Evolutionary conservation across 2,113 vertebrate species (phyloP).

Genomic region (Ranitomeya imitator): DNA sequence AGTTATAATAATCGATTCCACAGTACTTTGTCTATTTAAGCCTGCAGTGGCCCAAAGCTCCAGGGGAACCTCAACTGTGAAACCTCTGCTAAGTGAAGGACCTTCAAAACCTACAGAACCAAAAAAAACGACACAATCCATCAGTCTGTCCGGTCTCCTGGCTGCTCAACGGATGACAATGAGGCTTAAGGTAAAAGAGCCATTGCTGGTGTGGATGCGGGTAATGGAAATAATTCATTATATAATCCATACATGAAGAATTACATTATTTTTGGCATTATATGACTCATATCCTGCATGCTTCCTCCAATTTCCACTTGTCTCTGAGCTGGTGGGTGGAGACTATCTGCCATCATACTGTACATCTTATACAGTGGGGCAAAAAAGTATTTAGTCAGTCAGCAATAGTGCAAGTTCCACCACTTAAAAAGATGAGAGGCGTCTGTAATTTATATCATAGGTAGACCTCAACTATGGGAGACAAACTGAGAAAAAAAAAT

Average conservation of each 20-base stretch:
- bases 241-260: neutral
- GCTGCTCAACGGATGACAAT: constrained; percentile 46
- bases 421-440: too few species aligned
- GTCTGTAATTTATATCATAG: too few species aligned
- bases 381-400: too few species aligned
- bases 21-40: constrained; percentile 39
- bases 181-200: constrained; percentile 54
- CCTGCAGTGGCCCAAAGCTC: neutral
- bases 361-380: too few species aligned
- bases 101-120: neutral
- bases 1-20: neutral
- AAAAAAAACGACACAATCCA: neutral
- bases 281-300: too few species aligned
- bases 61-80: neutral
- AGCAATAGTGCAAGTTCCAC: too few species aligned
- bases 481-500: too few species aligned
- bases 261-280: too few species aligned
- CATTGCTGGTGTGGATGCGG: neutral
- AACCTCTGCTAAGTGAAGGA: neutral
- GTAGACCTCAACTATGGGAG: too few species aligned
- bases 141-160: constrained; percentile 59
- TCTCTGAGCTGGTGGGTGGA: too few species aligned
- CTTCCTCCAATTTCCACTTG: too few species aligned
- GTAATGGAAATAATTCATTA: neutral
- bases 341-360: too few species aligned